phyloP scores from a whole-genome alignment of 2,888 invertebrate species.

The Lasioglossum morio region DNA sequence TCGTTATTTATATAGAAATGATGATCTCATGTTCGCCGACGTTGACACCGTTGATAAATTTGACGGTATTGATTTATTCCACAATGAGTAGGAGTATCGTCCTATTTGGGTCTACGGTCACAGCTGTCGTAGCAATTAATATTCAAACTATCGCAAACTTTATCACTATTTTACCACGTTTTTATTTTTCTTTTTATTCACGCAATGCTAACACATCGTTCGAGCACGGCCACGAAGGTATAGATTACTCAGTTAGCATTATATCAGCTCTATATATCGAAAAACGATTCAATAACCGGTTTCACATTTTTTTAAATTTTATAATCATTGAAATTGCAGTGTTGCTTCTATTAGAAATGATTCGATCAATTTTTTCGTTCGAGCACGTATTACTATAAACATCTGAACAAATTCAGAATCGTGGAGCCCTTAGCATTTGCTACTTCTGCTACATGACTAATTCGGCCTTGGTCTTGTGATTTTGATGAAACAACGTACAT shows the following conservation, averaged over 20 bases:
- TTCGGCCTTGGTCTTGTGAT: not conserved
- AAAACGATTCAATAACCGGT: not conserved
- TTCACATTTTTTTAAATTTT: not conserved
- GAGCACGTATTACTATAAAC: not conserved
- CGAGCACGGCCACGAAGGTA: not conserved
- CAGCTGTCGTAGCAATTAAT: not conserved
- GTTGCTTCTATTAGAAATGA: not conserved
- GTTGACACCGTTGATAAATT: constrained; percentile 39
- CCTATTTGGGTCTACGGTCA: not conserved
- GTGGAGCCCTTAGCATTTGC: no score
- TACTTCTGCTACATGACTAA: no score
- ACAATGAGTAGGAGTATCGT: constrained; percentile 5
- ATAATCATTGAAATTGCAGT: not conserved
- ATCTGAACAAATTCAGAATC: not conserved
- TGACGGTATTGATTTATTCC: constrained; percentile 4
- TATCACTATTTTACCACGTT: no score
- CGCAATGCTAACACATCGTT: not conserved
- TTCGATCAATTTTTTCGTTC: not conserved
- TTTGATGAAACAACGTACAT: not conserved
- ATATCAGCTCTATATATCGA: not conserved
- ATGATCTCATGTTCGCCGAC: constrained; percentile 55
- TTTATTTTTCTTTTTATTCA: not conserved
- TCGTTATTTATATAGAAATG: constrained; percentile 39
- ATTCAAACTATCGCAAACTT: not conserved
- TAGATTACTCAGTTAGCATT: not conserved